A percentile compares a stretch with the other conserved stretches of the same genome.
These are phyloP conservation scores for Cinclus mexicanus DNA, from an alignment of 2,113 vertebrate species.

Conservation along the genomic window DNA sequence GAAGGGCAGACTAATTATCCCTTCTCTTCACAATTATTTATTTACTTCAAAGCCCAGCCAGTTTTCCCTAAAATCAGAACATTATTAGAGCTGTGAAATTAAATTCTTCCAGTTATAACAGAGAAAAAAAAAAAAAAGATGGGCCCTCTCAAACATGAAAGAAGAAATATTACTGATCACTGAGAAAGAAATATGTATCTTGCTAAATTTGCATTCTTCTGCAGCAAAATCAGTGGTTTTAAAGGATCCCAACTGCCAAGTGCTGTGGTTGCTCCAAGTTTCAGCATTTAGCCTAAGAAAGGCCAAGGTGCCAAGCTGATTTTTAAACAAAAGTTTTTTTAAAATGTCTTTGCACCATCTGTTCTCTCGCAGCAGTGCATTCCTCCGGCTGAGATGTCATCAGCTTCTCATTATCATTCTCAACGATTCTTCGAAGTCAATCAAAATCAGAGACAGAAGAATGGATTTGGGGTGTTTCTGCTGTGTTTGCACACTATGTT, in stretches of 20 bases:
- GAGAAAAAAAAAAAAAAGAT: neutral
- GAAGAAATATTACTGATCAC: neutral
- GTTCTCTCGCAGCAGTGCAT: constrained; percentile 35
- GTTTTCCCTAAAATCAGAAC: neutral
- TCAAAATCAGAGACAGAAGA: constrained; percentile 52
- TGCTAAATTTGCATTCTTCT: neutral
- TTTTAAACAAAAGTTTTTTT: neutral
- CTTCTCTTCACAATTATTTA: neutral
- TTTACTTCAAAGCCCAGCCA: neutral
- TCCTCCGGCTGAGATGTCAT: constrained; percentile 20
- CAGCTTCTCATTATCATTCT: constrained; percentile 46
- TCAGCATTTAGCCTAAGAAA: neutral
- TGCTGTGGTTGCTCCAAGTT: neutral
- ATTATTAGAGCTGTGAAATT: neutral
- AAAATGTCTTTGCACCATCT: constrained; percentile 8
- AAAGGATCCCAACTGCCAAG: neutral
- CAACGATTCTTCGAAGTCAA: neutral
- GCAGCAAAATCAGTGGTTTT: neutral
- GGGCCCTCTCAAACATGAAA: neutral
- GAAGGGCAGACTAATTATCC: neutral
- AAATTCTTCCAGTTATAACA: neutral
- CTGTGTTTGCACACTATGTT: neutral
- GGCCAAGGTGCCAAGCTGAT: constrained; percentile 27
- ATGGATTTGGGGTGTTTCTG: constrained; percentile 8
- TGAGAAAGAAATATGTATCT: neutral